Base-by-base conservation (phyloP, 2,113 vertebrate species). In the Pterocles gutturalis region DNA sequence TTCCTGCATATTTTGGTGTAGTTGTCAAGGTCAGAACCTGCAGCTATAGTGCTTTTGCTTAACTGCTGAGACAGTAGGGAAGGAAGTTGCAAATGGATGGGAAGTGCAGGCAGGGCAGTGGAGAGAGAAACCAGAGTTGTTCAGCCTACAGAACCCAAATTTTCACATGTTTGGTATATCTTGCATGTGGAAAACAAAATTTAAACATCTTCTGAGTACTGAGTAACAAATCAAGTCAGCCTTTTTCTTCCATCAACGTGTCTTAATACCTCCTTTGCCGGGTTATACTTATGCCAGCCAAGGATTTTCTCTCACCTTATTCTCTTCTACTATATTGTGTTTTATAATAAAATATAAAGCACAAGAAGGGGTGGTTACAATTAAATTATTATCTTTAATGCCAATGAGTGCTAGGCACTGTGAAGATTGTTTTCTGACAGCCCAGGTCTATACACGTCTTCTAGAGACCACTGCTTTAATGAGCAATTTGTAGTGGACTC, bases 11-110 rank as follows among this genome's bases (percentile, higher is more conserved):
- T 34, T 34, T 70, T 36, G 33, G 38, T 46, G 38, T 76, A 34
- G 41, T 55, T 0, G 3, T 55, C 94, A 97, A 97, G 94, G 91
- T 96, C 92, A 92, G 57, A 57, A 62, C 45, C 66, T 89, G 54
- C 66, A 67, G 65, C 17, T 61, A 4, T 28, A 18, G 15, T 14
- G 38, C 58, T 71, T 84, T 7, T 31, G 38, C 33, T n/a, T 78
- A 61, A n/a, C 29, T 51, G 21, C 11, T 6, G 7, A 70, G 46
- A 46, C 3, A 0, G 9, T 15, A 45, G 4, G 18, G 73, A 64
- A 87, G 38, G 51, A 82, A 86, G 34, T 28, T 79, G 36, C 13
- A 88, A 90, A 92, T 9, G 12, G 26, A 83, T 64, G 7, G n/a
- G 22, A 65, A 73, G 28, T 43, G 29, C 46, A 60, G 29, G 4